phyloP scores from a whole-genome alignment of 2,113 vertebrate species.

The Meleagris gallopavo region DNA sequence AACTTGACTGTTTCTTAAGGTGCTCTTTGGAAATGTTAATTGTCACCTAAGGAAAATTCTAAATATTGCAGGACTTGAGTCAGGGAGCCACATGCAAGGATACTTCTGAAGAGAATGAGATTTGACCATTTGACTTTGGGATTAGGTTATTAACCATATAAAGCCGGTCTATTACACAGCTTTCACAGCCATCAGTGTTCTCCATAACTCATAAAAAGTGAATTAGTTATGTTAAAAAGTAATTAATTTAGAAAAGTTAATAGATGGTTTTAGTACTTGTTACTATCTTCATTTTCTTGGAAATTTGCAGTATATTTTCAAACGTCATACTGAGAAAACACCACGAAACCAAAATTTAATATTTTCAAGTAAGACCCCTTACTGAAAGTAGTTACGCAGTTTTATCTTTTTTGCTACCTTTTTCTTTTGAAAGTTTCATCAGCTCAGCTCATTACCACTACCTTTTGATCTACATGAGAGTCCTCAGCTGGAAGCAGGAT shows the following conservation, averaged over 20 bases:
- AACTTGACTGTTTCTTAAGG: background rate
- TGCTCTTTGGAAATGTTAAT: background rate
- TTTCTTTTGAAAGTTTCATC: background rate
- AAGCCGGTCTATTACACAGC: background rate
- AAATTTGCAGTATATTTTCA: background rate
- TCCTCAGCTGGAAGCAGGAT: background rate
- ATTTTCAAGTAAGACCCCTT: background rate
- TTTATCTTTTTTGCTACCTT: background rate
- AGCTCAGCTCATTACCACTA: background rate
- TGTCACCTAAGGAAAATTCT: background rate
- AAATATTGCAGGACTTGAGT: background rate
- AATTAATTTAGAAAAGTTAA: background rate
- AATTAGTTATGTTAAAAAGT: background rate
- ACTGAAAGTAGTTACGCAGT: background rate
- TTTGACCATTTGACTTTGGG: background rate
- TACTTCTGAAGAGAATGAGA: background rate
- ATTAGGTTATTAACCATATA: constrained; percentile 17
- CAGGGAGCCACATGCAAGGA: background rate
- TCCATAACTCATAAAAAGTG: background rate
- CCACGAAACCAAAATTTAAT: background rate
- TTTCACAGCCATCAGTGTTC: background rate
- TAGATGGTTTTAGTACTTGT: background rate
- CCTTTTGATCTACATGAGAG: background rate
- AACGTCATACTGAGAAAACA: background rate
- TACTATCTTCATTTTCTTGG: background rate